Evolutionary conservation across 2,888 invertebrate genomes (phyloP).

Genomic region (Neelides folsomi): DNA sequence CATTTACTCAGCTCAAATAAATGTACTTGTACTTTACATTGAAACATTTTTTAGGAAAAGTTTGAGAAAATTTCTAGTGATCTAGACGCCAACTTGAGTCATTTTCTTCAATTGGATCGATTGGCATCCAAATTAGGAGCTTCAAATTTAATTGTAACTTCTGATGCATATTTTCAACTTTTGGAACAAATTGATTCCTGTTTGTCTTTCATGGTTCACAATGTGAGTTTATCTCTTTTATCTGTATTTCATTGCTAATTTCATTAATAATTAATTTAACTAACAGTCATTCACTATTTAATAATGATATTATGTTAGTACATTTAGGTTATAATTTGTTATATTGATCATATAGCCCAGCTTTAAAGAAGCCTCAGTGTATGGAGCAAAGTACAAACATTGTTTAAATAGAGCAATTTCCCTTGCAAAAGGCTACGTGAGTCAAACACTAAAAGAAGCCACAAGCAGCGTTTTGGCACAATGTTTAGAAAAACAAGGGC

Average conservation of each 20-base stretch:
- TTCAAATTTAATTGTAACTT: conserved; percentile 65
- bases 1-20: conserved; percentile 1
- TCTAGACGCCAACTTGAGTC: conserved; percentile 64
- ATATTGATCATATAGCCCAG: conserved; percentile 46
- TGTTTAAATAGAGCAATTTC: conserved; percentile 66
- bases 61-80: conserved; percentile 65
- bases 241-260: too few species aligned
- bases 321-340: conserved; percentile 13
- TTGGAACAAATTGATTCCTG: conserved; percentile 75
- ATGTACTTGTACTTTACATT: background rate
- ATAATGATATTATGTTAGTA: conserved; percentile 5
- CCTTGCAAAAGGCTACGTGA: conserved; percentile 65
- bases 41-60: conserved; percentile 47
- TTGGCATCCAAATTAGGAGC: conserved; percentile 66
- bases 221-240: conserved; percentile 57
- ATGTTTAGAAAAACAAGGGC: conserved; percentile 34
- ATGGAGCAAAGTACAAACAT: conserved; percentile 70
- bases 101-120: conserved; percentile 72
- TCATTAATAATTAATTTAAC: too few species aligned
- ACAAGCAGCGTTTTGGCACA: conserved; percentile 53
- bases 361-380: conserved; percentile 73
- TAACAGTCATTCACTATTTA: too few species aligned
- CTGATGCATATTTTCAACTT: conserved; percentile 66
- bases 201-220: conserved; percentile 63
- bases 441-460: conserved; percentile 59